Conservation (phyloP, 2,797 vertebrate genomes). For the Eutrigla gurnardus region DNA sequence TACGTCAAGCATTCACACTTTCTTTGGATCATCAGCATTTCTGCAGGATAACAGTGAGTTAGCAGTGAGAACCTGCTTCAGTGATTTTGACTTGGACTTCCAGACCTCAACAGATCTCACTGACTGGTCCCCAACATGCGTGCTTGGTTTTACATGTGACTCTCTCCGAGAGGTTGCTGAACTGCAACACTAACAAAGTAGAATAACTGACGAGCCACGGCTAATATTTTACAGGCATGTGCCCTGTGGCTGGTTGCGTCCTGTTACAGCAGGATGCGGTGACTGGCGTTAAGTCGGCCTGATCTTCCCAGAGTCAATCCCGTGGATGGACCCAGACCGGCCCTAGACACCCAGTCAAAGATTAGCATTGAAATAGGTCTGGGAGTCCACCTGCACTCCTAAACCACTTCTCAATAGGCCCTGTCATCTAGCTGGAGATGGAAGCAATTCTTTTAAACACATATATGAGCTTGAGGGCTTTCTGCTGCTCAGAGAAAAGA, state of each 20-base stretch:
- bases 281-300: conserved; percentile 53
- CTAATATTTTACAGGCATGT: conserved; percentile 63
- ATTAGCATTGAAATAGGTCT: conserved; percentile 44
- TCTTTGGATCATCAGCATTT: background rate
- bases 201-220: conserved; percentile 4
- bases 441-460: background rate
- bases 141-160: conserved; percentile 25
- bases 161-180: conserved; percentile 13
- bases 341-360: conserved; percentile 46
- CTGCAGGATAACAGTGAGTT: background rate
- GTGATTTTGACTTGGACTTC: conserved; percentile 28
- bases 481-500: background rate
- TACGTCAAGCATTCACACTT: background rate
- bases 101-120: too few relatives aligned
- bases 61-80: conserved; percentile 2
- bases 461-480: background rate
- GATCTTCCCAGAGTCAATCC: conserved; percentile 58
- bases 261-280: conserved; percentile 58
- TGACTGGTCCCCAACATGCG: background rate
- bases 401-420: background rate
- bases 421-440: background rate
- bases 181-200: background rate
- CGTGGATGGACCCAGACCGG: conserved; percentile 29
- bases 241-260: conserved; percentile 38
- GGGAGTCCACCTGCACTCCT: conserved; percentile 10